Percentiles rank a stretch among this genome's conserved stretches.
Conservation (phyloP, 2,113 vertebrate genomes). For the Syngnathus floridae region DNA sequence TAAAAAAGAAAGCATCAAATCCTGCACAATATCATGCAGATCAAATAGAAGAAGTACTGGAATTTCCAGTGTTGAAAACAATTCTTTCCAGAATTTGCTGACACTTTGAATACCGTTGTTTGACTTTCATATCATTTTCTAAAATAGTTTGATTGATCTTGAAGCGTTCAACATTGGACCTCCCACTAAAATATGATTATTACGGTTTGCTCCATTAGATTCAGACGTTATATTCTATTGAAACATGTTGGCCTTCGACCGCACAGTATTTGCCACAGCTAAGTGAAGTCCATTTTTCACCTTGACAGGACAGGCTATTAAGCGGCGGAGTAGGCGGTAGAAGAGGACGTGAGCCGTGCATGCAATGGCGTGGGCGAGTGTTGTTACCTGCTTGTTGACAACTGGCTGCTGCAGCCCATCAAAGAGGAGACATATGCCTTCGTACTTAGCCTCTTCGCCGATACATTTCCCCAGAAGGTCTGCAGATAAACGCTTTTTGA, state of each 20-base stretch:
- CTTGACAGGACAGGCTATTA: background rate
- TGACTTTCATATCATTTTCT: background rate
- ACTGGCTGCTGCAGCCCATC: conserved; percentile 91
- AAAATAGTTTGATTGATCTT: too few relatives aligned
- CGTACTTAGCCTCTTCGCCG: conserved; percentile 88
- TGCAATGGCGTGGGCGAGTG: background rate
- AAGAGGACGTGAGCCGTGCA: conserved; percentile 2
- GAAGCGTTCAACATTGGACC: background rate
- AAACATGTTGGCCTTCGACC: background rate
- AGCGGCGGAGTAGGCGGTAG: background rate
- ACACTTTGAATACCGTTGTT: background rate
- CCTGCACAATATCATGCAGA: background rate
- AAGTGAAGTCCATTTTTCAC: conserved; percentile 1
- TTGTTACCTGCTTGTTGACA: conserved; percentile 92
- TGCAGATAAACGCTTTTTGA: conserved; percentile 43
- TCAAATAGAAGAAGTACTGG: background rate
- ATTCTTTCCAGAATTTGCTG: background rate
- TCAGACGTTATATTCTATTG: background rate
- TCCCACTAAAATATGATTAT: background rate
- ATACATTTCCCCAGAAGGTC: conserved; percentile 89
- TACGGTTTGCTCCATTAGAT: background rate
- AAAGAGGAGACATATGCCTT: conserved; percentile 87
- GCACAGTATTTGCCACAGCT: background rate
- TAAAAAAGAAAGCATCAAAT: too few relatives aligned
- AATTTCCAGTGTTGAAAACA: background rate